Percentiles rank a stretch among this genome's conserved stretches.
Evolutionary conservation across 2,113 vertebrate species (phyloP).

Genomic region (Phaetusa simplex): DNA sequence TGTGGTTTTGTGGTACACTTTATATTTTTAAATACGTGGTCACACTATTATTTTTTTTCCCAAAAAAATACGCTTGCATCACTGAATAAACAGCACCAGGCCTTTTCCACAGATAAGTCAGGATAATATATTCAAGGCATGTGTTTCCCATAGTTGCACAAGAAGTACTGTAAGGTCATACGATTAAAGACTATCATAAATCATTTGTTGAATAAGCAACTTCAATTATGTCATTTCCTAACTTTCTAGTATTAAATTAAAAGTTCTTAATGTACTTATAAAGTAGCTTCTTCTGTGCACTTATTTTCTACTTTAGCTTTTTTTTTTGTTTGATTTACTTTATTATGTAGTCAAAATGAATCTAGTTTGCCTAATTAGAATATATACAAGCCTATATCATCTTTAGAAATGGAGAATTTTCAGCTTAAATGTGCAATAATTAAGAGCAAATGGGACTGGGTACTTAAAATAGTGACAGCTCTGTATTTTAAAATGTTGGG

Average conservation of each 20-base stretch:
- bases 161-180: neutral
- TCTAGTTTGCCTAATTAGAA: conserved; percentile 24
- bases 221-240: neutral
- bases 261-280: neutral
- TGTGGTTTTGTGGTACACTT: neutral
- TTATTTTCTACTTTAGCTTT: neutral
- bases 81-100: neutral
- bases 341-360: conserved; percentile 25
- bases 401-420: conserved; percentile 7
- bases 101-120: neutral
- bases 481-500: neutral
- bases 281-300: neutral
- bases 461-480: conserved; percentile 23
- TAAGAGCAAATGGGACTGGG: neutral
- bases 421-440: conserved; percentile 24
- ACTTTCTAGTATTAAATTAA: neutral
- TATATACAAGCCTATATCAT: neutral
- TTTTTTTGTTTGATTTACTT: neutral
- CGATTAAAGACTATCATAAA: neutral
- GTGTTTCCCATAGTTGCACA: neutral
- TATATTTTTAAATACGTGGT: neutral
- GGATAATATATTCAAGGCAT: neutral
- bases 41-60: neutral
- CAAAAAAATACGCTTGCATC: neutral
- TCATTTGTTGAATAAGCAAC: neutral